Conservation (phyloP, 64 coral and sea anemone genomes). For the Stichodactyla helianthus region DNA sequence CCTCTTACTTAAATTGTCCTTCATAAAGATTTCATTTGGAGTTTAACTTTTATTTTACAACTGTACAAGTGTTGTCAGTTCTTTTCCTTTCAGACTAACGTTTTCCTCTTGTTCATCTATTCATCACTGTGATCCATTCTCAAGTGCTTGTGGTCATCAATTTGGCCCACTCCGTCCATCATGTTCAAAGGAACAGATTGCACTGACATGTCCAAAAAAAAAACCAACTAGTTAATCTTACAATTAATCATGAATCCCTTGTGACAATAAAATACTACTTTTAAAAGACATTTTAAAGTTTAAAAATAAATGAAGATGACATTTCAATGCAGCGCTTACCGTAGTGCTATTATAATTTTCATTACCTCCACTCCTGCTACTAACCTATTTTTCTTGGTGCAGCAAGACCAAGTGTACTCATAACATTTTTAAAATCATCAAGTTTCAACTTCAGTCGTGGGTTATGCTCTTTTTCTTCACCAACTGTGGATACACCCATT, state of each 20-base stretch:
- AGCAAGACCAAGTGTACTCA: slow-evolving; percentile 65
- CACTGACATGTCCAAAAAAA: background rate
- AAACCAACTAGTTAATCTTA: background rate
- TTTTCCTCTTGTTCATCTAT: background rate
- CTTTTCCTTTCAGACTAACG: background rate
- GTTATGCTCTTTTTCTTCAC: slow-evolving; percentile 74
- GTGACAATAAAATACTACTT: no score
- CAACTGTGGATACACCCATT: slow-evolving; percentile 60
- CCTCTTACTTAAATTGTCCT: no score
- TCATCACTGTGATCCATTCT: slow-evolving; percentile 22
- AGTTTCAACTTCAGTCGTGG: slow-evolving; percentile 66
- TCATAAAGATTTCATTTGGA: no score
- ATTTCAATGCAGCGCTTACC: no score
- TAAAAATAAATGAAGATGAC: no score
- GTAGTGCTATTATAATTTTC: background rate
- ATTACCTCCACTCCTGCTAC: background rate
- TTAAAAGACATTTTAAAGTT: no score
- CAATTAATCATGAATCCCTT: no score
- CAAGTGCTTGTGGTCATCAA: slow-evolving; percentile 3
- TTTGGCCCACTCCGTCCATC: slow-evolving; percentile 9
- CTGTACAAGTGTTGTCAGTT: background rate
- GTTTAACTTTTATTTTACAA: background rate
- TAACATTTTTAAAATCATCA: slow-evolving; percentile 82
- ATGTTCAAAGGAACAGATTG: slow-evolving; percentile 20
- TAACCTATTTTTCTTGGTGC: slow-evolving; percentile 85